Base-by-base conservation (phyloP, 1,140 invertebrate genomes). In the Ips typographus region DNA sequence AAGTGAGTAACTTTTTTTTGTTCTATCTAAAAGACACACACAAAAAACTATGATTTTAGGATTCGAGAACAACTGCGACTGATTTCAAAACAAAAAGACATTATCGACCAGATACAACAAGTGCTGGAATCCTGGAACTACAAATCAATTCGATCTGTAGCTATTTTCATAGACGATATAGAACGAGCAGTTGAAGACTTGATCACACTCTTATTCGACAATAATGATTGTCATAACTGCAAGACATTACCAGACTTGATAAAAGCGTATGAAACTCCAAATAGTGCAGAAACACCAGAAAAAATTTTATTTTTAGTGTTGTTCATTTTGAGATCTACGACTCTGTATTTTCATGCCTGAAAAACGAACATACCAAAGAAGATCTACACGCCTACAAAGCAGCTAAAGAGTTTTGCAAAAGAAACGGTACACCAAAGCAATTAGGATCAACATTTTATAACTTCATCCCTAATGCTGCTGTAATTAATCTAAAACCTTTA, bases 381-480 rank as follows among this genome's bases (percentile, higher is more conserved):
- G 77, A 78, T 63, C 5, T 64, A 38, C 56, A 47, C 42, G 56
- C 75, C 8, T 77, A 74, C 40, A 43, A 73, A 38, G 72, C 71
- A 56, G 72, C 71, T 40, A 71, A 65, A 61, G 37, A 53, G 38
- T 71, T 78, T 52, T 73, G 59, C 37, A 68, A 72, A 43, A 56
- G 40, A 37, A 70, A 75, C 42, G 63, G 75, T 7, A 66, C 71
- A 40, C 71, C 72, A 1, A 72, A 74, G 40, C 71, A 78, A 67
- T 58, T 76, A 4, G 75, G 75, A 38, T 59, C 62, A 1, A 72
- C 68, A 63, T 68, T 65, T 52, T 71, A 76, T 53, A 73, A 72
- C 58, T 67, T 72, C 47, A 68, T 77, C 43, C 70, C 72, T 7
- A 71, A 65, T 60, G 70, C 75, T 7, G 73, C 77, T 22, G 77